Conservation (phyloP, 2,113 vertebrate genomes). For the Callorhinus ursinus region DNA sequence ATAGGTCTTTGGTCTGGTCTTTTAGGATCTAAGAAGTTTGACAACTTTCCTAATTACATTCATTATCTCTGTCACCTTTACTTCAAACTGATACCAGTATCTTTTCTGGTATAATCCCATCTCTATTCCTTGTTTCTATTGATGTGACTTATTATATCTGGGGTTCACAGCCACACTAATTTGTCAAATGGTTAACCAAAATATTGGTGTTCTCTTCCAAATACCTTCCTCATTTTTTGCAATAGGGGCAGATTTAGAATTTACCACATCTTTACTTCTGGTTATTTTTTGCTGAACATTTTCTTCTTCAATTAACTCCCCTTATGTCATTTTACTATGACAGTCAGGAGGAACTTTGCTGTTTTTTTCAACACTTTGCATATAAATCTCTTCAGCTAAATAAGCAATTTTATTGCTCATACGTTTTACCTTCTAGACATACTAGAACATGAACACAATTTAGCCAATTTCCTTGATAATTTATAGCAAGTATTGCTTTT, state of each 20-base stretch:
- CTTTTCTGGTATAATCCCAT: not conserved
- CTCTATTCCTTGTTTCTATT: not conserved
- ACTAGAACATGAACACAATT: not conserved
- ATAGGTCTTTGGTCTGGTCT: not conserved
- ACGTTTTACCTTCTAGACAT: not conserved
- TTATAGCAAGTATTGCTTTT: not conserved
- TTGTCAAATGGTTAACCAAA: not conserved
- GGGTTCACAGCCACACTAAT: not conserved
- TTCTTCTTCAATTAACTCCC: not conserved
- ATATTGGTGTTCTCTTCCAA: not conserved
- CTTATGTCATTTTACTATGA: not conserved
- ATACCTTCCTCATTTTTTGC: not conserved
- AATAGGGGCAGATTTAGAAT: not conserved
- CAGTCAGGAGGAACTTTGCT: not conserved
- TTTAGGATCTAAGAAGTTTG: not conserved
- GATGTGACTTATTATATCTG: not conserved
- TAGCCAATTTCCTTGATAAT: not conserved
- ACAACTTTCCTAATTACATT: not conserved
- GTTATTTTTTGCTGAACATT: not conserved
- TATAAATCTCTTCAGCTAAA: not conserved
- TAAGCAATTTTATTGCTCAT: not conserved
- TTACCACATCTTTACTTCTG: not conserved
- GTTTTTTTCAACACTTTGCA: not conserved
- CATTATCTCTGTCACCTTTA: not conserved
- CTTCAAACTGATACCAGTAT: not conserved